Evolutionary conservation across 1,140 invertebrate species (phyloP).

Genomic region (Lineus longissimus): DNA sequence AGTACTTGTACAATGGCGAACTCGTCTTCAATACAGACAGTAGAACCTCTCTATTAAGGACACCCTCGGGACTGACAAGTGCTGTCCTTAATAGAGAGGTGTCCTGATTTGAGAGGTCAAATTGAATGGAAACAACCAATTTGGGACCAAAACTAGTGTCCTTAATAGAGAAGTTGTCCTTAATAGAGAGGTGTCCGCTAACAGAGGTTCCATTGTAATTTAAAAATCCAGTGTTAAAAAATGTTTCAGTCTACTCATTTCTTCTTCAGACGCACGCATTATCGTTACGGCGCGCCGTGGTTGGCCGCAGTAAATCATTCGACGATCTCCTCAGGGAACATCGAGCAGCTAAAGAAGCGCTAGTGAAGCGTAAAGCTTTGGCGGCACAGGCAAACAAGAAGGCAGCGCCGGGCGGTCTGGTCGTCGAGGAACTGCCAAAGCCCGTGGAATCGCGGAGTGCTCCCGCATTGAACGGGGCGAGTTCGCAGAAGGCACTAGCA

Average conservation of each 20-base stretch:
- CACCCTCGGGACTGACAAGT: too few relatives aligned
- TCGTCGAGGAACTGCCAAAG: neutral
- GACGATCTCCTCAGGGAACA: slow-evolving; percentile 76
- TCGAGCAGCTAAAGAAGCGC: slow-evolving; percentile 58
- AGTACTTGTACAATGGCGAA: too few relatives aligned
- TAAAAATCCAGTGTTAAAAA: too few relatives aligned
- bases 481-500: neutral
- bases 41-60: too few relatives aligned
- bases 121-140: too few relatives aligned
- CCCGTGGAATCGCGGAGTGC: neutral
- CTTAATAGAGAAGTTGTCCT: too few relatives aligned
- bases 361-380: slow-evolving; percentile 39
- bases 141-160: too few relatives aligned
- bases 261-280: slow-evolving; percentile 66
- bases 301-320: slow-evolving; percentile 71
- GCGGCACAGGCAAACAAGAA: slow-evolving; percentile 23
- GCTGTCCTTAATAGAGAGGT: too few relatives aligned
- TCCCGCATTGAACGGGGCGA: neutral
- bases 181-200: too few relatives aligned
- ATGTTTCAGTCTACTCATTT: neutral
- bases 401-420: neutral
- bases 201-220: too few relatives aligned
- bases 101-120: too few relatives aligned
- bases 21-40: too few relatives aligned
- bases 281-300: slow-evolving; percentile 68